Evolutionary conservation across 2,113 vertebrate genomes (phyloP).

Genomic region (Nothoprocta pentlandii): DNA sequence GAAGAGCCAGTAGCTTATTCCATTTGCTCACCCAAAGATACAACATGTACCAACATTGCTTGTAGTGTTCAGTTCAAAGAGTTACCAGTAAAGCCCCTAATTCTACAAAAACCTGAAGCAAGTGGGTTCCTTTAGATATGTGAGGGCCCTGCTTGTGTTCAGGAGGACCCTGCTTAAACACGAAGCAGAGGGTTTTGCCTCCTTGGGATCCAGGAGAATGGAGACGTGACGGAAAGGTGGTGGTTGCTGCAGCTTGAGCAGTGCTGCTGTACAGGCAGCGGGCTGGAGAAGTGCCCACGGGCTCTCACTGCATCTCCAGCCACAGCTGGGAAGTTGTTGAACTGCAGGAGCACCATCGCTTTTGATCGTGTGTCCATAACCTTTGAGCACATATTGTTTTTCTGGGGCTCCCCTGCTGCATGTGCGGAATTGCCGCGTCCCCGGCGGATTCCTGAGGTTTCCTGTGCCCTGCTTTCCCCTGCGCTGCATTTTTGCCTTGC

Average conservation of each 20-base stretch:
- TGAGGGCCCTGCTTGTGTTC: neutral
- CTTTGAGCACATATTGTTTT: neutral
- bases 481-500: slow-evolving; percentile 4
- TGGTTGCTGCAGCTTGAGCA: neutral
- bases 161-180: neutral
- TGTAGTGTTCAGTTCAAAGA: neutral
- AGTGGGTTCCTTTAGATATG: neutral
- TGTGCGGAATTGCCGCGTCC: neutral
- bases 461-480: neutral
- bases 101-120: neutral
- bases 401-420: neutral
- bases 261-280: neutral
- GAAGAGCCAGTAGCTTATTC: neutral
- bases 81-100: neutral
- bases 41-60: fast-evolving
- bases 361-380: neutral
- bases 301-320: neutral
- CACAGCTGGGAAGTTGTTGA: neutral
- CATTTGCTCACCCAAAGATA: neutral
- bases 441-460: slow-evolving; percentile 45
- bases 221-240: fast-evolving
- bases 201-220: neutral
- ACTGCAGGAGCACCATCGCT: neutral
- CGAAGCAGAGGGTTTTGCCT: neutral
- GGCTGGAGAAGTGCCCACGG: neutral